A percentile compares a stretch with the other conserved stretches of the same genome.
Evolutionary conservation across 2,113 vertebrate genomes (phyloP).

Genomic region (Grammomys surdaster): DNA sequence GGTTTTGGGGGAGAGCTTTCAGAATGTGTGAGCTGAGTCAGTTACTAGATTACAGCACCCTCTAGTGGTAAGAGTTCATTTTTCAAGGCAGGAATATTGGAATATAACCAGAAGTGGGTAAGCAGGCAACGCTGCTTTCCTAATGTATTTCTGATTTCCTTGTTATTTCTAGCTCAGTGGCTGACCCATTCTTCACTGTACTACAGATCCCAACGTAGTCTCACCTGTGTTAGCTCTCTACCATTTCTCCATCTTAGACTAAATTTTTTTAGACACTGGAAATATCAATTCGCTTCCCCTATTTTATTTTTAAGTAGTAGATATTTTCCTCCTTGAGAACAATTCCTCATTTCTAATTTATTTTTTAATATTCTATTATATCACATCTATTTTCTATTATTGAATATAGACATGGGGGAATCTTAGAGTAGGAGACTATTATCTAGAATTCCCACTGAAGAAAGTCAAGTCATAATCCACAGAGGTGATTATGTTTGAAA

Average conservation of each 20-base stretch:
- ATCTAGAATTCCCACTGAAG: background rate
- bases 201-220: background rate
- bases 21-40: background rate
- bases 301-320: background rate
- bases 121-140: background rate
- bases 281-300: background rate
- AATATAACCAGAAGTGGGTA: background rate
- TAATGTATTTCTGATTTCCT: background rate
- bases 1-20: background rate
- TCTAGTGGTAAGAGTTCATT: conserved; percentile 65
- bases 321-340: background rate
- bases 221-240: background rate
- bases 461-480: background rate
- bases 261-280: background rate
- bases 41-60: conserved; percentile 53
- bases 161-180: background rate
- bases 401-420: background rate
- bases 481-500: background rate
- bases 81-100: background rate
- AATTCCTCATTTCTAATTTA: background rate
- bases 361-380: background rate
- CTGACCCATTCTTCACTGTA: background rate
- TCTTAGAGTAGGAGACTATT: background rate
- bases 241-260: background rate
- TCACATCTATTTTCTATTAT: background rate